phyloP scores from a whole-genome alignment of 1,140 invertebrate genomes.

The Centruroides sculpturatus region DNA sequence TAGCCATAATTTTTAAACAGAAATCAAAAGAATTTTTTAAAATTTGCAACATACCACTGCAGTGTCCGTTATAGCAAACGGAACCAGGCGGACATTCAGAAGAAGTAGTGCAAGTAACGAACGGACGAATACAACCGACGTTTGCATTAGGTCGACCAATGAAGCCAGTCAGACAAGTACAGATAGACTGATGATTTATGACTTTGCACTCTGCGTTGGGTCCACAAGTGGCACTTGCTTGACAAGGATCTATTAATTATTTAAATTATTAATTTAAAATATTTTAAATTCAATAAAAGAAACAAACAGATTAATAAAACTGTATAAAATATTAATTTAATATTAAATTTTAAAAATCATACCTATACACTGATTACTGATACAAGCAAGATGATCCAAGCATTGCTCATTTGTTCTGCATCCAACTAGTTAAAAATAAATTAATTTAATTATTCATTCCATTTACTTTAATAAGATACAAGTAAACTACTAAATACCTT shows the following conservation, averaged over 20 bases:
- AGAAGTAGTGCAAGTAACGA: constrained; percentile 49
- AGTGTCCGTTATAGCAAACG: constrained; percentile 64
- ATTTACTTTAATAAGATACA: background rate
- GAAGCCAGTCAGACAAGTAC: constrained; percentile 49
- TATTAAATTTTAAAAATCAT: constrained; percentile 17
- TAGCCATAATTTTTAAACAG: too few species aligned
- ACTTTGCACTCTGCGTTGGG: constrained; percentile 60
- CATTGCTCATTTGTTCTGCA: constrained; percentile 70
- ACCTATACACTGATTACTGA: constrained; percentile 66
- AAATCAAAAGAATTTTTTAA: too few species aligned
- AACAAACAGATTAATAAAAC: too few species aligned
- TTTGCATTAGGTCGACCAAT: constrained; percentile 46
- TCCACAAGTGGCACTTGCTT: constrained; percentile 37
- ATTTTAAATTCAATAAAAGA: too few species aligned
- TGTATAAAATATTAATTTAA: too few species aligned
- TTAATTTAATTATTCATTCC: background rate
- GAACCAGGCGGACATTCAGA: constrained; percentile 57
- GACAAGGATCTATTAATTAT: too few species aligned
- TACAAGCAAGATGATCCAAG: constrained; percentile 51
- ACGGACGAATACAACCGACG: constrained; percentile 58
- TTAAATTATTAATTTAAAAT: too few species aligned
- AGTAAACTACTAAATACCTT: constrained; percentile 7
- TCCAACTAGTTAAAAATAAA: constrained; percentile 32
- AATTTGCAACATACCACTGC: constrained; percentile 47
- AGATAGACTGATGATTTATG: constrained; percentile 52